Percentiles rank a stretch among this genome's conserved stretches.
Evolutionary conservation across 2,797 vertebrate genomes (phyloP).

Genomic region (Ataeniobius toweri): DNA sequence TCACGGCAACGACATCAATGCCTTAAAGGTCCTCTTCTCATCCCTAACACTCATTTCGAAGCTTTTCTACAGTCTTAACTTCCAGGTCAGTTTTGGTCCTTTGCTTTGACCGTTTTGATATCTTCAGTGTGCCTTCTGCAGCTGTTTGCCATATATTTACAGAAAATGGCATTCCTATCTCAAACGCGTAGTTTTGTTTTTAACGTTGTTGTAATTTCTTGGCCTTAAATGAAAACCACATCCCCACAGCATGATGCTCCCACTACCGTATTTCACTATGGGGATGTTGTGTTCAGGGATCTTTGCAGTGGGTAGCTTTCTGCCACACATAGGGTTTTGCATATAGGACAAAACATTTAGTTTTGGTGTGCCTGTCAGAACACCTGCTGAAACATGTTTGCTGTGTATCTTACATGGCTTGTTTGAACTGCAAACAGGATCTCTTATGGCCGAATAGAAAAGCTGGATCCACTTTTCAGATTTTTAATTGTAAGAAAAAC

Average conservation of each 20-base stretch:
- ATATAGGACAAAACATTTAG: not conserved
- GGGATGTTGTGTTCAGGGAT: not conserved
- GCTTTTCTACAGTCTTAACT: conserved; percentile 98
- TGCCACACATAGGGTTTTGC: not conserved
- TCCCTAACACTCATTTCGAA: conserved; percentile 96
- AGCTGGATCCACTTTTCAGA: not conserved
- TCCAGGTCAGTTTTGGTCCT: conserved; percentile 85
- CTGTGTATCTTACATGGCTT: not conserved
- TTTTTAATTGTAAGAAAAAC: no score
- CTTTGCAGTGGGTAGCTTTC: not conserved
- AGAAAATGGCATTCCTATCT: not conserved
- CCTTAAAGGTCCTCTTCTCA: conserved; percentile 96
- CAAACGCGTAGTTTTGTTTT: not conserved
- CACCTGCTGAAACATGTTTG: not conserved
- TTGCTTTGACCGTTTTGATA: not conserved
- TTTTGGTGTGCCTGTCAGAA: not conserved
- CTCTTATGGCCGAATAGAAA: not conserved
- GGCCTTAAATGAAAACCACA: not conserved
- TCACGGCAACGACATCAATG: conserved; percentile 91
- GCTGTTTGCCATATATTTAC: not conserved
- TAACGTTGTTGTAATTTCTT: not conserved
- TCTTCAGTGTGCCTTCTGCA: not conserved
- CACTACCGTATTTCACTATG: not conserved
- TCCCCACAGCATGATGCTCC: not conserved
- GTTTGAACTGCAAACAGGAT: not conserved